phyloP scores from a whole-genome alignment of 1,140 invertebrate species.

The Pissodes strobi region DNA sequence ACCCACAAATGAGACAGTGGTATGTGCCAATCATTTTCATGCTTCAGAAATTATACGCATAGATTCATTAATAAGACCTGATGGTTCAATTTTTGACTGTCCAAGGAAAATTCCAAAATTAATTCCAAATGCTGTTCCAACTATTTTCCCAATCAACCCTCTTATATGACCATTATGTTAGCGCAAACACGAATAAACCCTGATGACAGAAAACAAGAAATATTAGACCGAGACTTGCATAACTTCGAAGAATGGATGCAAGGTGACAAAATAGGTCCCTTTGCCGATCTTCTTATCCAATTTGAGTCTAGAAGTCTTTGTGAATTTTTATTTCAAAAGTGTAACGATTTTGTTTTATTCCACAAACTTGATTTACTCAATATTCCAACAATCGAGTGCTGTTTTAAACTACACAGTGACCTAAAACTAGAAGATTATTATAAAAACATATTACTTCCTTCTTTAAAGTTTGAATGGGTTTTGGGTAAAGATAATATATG shows the following conservation, averaged over 20 bases:
- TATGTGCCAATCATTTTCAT: not conserved
- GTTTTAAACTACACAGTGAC: too few species aligned
- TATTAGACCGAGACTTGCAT: not conserved
- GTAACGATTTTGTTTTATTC: too few species aligned
- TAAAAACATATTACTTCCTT: too few species aligned
- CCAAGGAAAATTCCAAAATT: slow-evolving; percentile 1
- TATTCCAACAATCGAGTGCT: too few species aligned
- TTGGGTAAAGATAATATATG: too few species aligned
- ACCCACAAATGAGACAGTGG: not conserved
- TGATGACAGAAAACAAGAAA: not conserved
- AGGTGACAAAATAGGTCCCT: not conserved
- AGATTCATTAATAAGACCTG: not conserved
- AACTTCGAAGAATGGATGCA: not conserved
- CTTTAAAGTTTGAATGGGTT: too few species aligned
- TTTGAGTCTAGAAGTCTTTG: too few species aligned
- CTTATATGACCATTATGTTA: not conserved
- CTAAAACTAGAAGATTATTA: too few species aligned
- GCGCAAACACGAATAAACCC: not conserved
- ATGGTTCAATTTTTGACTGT: not conserved
- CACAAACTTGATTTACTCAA: too few species aligned
- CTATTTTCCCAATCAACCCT: not conserved
- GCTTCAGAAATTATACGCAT: not conserved
- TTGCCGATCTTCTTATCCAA: too few species aligned
- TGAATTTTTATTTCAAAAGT: too few species aligned
- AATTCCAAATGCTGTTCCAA: not conserved